Evolutionary conservation across 2,113 vertebrate species (phyloP), one percentile per base, ranked within the genome.

Genomic region (Forbesichthys agassizii): DNA sequence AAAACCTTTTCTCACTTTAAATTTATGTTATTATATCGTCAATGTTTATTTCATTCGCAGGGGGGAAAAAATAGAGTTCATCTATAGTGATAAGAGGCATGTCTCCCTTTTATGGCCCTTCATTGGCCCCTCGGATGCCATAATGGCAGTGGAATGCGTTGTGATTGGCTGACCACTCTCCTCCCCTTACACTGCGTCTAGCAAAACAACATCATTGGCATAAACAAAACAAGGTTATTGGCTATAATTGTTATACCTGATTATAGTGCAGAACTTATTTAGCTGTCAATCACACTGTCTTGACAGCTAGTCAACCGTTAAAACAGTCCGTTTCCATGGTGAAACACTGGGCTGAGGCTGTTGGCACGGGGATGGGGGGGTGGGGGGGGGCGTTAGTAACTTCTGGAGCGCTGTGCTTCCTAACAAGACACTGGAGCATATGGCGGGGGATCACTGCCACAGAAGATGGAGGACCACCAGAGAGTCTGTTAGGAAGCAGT

Each of bases 141-240:
- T 73, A 75, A 71, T 87, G 84, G 86, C 89, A 90, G 86, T 88
- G 83, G 79, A 86, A 87, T 76, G 62, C 7, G 3, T 68, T 73
- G 57, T 72, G 67, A 88, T 75, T 86, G 75, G 81, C 71, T 74
- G 62, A 61, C 20, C 56, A 73, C 63, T 51, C 14, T 49, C 14
- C 66, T 49, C 36, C 36, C 36, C 36, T 42, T 51, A 65, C 13
- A 12, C 68, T 51, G 56, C 67, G 11, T 48, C 11, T 33, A 58
- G 62, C 11, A 65, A 67, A 20, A 64, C 61, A 56, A 56, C 14
- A 51, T 77, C 51, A 81, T 72, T 79, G 72, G 27, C 27, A 27
- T 27, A 27, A 27, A 27, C 27, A 27, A 27, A 27, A 27, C 27
- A 27, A 27, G 2, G 65, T 66, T 69, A 57, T 54, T 65, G 53